Evolutionary conservation across 2,113 vertebrate genomes (phyloP).

Genomic region (Chrysemys picta): DNA sequence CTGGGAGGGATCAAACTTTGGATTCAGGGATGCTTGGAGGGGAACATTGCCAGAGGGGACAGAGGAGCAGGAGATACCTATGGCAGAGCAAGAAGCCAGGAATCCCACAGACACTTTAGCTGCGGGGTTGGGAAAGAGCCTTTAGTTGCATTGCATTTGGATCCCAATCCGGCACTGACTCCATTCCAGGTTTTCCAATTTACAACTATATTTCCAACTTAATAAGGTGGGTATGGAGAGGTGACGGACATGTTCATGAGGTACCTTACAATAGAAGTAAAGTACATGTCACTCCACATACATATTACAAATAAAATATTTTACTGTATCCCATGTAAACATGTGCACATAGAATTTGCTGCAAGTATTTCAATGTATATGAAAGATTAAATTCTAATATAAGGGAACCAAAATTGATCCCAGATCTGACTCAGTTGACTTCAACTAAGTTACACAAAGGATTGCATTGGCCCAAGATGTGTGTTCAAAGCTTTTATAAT

Average conservation of each 20-base stretch:
- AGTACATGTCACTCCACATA: not conserved
- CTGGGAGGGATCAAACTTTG: not conserved
- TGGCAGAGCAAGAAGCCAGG: not conserved
- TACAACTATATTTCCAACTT: not conserved
- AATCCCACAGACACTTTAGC: not conserved
- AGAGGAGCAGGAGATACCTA: not conserved
- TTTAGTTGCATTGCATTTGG: not conserved
- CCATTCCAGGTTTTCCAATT: not conserved
- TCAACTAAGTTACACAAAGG: not conserved
- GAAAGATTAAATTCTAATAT: fast-evolving
- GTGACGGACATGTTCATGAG: not conserved
- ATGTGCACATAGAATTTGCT: not conserved
- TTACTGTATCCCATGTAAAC: not conserved
- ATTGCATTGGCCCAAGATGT: not conserved
- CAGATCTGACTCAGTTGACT: not conserved
- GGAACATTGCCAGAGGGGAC: not conserved
- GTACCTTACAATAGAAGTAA: not conserved
- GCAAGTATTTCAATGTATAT: fast-evolving
- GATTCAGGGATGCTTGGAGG: not conserved
- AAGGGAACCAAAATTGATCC: not conserved
- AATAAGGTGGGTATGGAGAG: not conserved
- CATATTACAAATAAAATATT: not conserved
- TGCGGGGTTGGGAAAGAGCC: not conserved
- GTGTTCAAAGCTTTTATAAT: conserved; percentile 23
- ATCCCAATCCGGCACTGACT: not conserved